Base-by-base conservation (phyloP, 2,888 invertebrate genomes). In the Diarsia brunnea region DNA sequence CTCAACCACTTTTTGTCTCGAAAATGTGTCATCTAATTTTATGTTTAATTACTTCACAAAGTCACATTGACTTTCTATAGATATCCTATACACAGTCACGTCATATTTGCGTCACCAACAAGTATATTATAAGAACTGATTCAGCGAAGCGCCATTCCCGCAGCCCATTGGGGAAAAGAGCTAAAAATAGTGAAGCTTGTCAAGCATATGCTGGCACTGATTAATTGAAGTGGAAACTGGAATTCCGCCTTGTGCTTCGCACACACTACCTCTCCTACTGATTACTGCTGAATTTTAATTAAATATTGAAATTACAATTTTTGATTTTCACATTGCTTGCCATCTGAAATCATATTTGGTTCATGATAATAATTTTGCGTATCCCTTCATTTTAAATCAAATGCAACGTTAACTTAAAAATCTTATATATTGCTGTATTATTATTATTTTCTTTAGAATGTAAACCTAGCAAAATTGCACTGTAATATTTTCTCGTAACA, bases 181-280 rank as follows among this genome's bases (percentile, higher is more conserved):
- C 78, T 86, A 87, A 90, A 89, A 88, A 87, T 88, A 86, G 86
- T 82, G 69, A 73, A 81, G 78, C 69, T 84, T 89, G 84, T 89
- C 87, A 88, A 86, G 84, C 84, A 79, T 88, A 84, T 79, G 82
- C 84, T 84, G 84, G 84, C 87, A 86, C 88, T 89, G 88, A 89
- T 90, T 91, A 90, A 92, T 92, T 89, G 89, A 89, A 88, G 82
- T 88, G 89, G 84, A 89, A 89, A 89, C 86, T 84, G 85, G 84
- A 87, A 87, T 87, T 86, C 73, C 84, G 81, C 84, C 78, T 73
- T 84, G 76, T 82, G 81, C 79, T 79, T 77, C 75, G 79, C 79
- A 79, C 78, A 87, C 43, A 69, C 65, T 60, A 64, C 70, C 75
- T 84, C 65, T 71, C 66, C 69, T 71, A 73, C 73, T 84, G 76